Evolutionary conservation across 2,888 invertebrate genomes (phyloP).

Genomic region (Conistra vaccinii): DNA sequence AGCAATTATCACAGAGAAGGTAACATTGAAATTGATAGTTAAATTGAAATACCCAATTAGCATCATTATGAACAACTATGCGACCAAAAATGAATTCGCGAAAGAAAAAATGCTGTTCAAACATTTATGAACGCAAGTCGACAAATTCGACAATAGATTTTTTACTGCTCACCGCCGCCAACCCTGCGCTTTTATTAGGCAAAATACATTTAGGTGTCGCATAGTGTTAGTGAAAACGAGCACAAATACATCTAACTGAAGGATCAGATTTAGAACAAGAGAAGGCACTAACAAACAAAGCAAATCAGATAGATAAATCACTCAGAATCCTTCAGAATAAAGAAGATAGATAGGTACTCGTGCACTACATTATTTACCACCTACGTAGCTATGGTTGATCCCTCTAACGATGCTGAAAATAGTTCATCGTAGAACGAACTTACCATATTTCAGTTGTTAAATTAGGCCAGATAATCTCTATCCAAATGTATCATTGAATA

Average conservation of each 20-base stretch:
- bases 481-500: background rate
- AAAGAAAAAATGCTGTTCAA: too few species aligned
- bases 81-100: too few species aligned
- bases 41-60: too few species aligned
- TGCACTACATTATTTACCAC: conserved; percentile 31
- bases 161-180: too few species aligned
- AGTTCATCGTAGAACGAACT: conserved; percentile 18
- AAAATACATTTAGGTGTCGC: too few species aligned
- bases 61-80: too few species aligned
- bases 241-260: background rate
- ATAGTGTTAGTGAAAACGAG: too few species aligned
- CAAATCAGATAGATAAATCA: conserved; percentile 12
- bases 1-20: too few species aligned
- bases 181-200: too few species aligned
- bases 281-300: conserved; percentile 1
- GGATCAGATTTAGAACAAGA: conserved; percentile 4
- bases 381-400: conserved; percentile 7
- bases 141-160: too few species aligned
- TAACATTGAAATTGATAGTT: too few species aligned
- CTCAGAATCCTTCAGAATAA: background rate
- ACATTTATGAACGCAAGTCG: too few species aligned
- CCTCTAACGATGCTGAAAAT: conserved; percentile 46
- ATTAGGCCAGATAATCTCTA: conserved; percentile 17
- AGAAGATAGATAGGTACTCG: conserved; percentile 16
- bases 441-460: conserved; percentile 32